Evolutionary conservation across 2,113 vertebrate species (phyloP).

Genomic region (Callopanchax toddi): DNA sequence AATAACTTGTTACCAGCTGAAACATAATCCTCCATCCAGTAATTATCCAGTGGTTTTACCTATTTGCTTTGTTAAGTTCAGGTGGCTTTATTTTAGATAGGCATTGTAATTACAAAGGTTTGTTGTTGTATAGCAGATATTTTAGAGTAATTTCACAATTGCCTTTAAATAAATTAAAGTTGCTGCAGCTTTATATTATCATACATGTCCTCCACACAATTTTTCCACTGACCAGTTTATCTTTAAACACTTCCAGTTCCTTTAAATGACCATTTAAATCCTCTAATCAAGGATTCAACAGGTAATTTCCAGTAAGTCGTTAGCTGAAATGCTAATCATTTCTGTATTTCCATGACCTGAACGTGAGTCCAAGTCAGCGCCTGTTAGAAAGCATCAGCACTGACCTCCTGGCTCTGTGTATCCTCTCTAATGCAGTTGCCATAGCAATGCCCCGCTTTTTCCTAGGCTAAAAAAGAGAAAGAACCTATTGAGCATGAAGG

Average conservation of each 20-base stretch:
- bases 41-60: no score
- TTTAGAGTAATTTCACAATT: no score
- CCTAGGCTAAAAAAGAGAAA: constrained; percentile 46
- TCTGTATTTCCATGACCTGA: constrained; percentile 5
- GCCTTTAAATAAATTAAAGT: neutral
- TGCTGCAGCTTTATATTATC: neutral
- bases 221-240: neutral
- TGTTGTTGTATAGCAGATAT: no score
- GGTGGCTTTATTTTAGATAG: no score
- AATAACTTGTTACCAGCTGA: no score
- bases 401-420: constrained; percentile 49
- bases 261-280: constrained; percentile 10
- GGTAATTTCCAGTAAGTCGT: neutral
- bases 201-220: neutral
- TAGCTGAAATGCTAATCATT: constrained; percentile 40
- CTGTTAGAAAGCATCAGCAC: constrained; percentile 32
- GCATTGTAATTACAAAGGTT: no score
- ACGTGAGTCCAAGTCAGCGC: constrained; percentile 58
- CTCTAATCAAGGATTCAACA: neutral
- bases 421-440: constrained; percentile 64
- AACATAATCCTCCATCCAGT: no score
- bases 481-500: constrained; percentile 41
- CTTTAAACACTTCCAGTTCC: neutral
- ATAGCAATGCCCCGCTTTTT: constrained; percentile 71
- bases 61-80: no score